Evolutionary conservation across 2,888 invertebrate species (phyloP), one percentile per base, ranked within the genome.

Genomic region (Aethes cnicana): DNA sequence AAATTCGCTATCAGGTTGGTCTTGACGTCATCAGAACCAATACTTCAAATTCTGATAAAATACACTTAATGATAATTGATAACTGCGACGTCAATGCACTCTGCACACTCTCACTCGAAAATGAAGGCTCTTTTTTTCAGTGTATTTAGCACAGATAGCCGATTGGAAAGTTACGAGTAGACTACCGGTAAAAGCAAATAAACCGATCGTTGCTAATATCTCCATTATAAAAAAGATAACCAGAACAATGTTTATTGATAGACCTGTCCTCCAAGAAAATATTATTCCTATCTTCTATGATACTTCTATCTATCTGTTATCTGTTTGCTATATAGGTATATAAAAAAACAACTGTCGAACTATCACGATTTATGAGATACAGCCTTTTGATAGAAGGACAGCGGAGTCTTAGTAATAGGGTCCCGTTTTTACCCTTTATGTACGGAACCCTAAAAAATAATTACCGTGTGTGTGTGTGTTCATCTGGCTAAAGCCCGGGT

Each of bases 31-130:
- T 56, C 56, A 35, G 32, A 25, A 41, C 43, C 41, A 59, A 61
- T 64, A 63, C 59, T 57, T 63, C 59, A 64, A 59, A 58, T 56
- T 59, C 54, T 54, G 62, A 66, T 69, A 68, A 73, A 68, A 64
- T 56, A 58, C 39, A 60, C 69, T 72, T 71, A 53, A 66, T 69
- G 60, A 67, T 52, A 52, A 68, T 62, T 68, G 54, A 61, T 68
- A 65, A 56, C 46, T 53, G 37, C 44, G 53, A 55, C 58, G 56
- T 54, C 59, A 61, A 62, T 64, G 63, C 61, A 66, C 58, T 63
- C 42, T 43, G 52, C 58, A 54, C 56, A 56, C 62, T 64, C 64
- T 57, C 57, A 54, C 56, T 57, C 52, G 39, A 56, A 53, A 55
- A 36, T 42, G 33, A 47, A 35, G 43, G 43, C 53, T 28, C 33